Evolutionary conservation across 2,888 invertebrate genomes (phyloP), one percentile per base, ranked within the genome.

Genomic region (Macrophya annulata): DNA sequence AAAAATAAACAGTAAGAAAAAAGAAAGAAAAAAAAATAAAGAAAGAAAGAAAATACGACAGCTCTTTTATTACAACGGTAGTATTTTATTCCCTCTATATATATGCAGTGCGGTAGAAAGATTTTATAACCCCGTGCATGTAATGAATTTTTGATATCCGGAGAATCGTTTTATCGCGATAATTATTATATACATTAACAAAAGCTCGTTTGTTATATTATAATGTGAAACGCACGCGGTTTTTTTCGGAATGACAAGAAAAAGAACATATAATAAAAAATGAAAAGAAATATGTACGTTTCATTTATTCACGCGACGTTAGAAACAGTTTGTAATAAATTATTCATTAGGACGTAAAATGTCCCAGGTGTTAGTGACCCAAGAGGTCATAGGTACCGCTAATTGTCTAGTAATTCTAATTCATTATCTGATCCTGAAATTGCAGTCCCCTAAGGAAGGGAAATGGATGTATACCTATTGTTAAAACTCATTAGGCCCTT

Each of bases 341-440:
- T 21, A 51, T 51, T 51, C 51, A 51, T 51, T 51, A 51, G 40
- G 12, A 40, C 9, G 51, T 77, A 43, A 40, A 59, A 81, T 43
- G 21, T 62, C 43, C 81, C 62, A 81, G 62, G 59, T 81, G 62
- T 81, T 81, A 62, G 81, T 25, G 59, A 62, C 59, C 62, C 43
- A 43, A 62, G 51, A 55, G 6, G 25, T 68, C 68, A 55, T 74
- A 77, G 51, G 55, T 43, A 81, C 25, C 43, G 62, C 62, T 81
- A 81, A 81, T 81, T 81, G 21, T 81, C 21, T 62, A 62, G 81
- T 43, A 62, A 81, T 81, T 81, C 62, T 59, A 62, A 81, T 81
- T 81, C 62, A 81, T 81, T 81, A 59, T 81, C 81, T 81, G 62
- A 81, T 81, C 81, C 81, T 62, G 0, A 43, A 51, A 62, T 81